phyloP scores from a whole-genome alignment of 2,888 invertebrate species.

The Heliconius charithonia region DNA sequence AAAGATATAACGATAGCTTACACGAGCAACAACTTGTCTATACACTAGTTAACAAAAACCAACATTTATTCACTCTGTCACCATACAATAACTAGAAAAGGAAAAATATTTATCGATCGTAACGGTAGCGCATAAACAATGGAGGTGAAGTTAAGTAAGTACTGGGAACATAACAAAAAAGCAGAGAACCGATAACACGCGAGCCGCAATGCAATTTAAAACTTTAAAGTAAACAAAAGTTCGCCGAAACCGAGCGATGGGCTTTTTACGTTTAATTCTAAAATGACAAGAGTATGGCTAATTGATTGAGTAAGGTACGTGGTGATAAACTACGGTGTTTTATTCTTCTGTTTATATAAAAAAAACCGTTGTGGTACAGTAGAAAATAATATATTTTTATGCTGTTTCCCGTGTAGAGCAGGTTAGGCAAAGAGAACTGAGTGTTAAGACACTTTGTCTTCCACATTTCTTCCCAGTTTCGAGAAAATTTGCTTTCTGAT shows the following conservation, averaged over 20 bases:
- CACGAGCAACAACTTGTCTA: not conserved
- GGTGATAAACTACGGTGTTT: not conserved
- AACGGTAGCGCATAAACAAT: slow-evolving; percentile 26
- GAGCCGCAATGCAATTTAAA: slow-evolving; percentile 14
- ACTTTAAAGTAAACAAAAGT: slow-evolving; percentile 24
- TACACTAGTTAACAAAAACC: slow-evolving; percentile 2
- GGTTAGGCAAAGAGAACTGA: not conserved
- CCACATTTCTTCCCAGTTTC: not conserved
- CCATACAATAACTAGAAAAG: not conserved
- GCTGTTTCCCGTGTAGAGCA: not conserved
- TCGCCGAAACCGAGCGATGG: not conserved
- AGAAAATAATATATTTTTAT: not conserved
- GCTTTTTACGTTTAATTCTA: slow-evolving; percentile 13
- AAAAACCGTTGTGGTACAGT: not conserved
- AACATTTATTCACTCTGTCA: not conserved
- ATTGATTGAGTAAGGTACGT: slow-evolving; percentile 8
- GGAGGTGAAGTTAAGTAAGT: not conserved
- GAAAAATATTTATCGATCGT: slow-evolving; percentile 3
- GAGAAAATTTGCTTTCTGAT: not conserved
- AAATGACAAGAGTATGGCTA: slow-evolving; percentile 17
- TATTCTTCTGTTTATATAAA: not conserved
- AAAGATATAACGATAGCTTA: too few relatives aligned
- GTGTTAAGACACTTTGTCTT: not conserved
- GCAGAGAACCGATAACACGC: slow-evolving; percentile 23
- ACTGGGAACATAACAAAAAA: slow-evolving; percentile 38